Base-by-base conservation (phyloP, 2,888 invertebrate genomes). In the Nemapogon koenigi region DNA sequence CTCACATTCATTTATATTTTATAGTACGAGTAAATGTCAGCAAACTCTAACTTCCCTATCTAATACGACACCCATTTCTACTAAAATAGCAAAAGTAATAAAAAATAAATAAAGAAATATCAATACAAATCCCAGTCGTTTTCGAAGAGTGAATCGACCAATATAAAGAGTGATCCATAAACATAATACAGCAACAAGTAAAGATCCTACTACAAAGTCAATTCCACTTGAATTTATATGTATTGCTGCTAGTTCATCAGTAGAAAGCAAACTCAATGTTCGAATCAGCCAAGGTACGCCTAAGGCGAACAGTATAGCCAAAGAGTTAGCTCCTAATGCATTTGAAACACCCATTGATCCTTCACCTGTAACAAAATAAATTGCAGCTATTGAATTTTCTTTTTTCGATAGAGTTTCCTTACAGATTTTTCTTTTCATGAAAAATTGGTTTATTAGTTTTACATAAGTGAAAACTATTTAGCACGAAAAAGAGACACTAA, bases 291-390 rank as follows among this genome's bases (percentile, higher is more conserved):
- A 94, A 0, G 94, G 94, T 16, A 92, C 59, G 2, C 92, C 92
- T 29, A 94, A 68, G 2, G 93, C 92, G 36, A 93, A 81, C 2
- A 94, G 67, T 39, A 94, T 91, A 41, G 93, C 91, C 55, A 94
- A 71, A 0, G 91, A 91, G 55, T 94, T 94, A 0, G 91, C 91
- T 1, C 94, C 94, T 7, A 94, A 63, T 0, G 92, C 89, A 53
- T 94, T 94, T 4, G 92, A 92, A 15, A 94, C 89, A 0, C 92
- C 93, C 76, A 94, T 92, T 16, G 89, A 89, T 10, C 88, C 91
- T 61, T 90, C 86, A 45, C 91, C 92, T 92, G 55, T 29, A 75
- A 72, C 45, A 51, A 50, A 48, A 53, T 4, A 35, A 4, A 22
- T n/a, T n/a, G n/a, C n/a, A n/a, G n/a, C n/a, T n/a, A n/a, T n/a